phyloP scores from a whole-genome alignment of 2,888 invertebrate genomes.

The Ectemnius lituratus region DNA sequence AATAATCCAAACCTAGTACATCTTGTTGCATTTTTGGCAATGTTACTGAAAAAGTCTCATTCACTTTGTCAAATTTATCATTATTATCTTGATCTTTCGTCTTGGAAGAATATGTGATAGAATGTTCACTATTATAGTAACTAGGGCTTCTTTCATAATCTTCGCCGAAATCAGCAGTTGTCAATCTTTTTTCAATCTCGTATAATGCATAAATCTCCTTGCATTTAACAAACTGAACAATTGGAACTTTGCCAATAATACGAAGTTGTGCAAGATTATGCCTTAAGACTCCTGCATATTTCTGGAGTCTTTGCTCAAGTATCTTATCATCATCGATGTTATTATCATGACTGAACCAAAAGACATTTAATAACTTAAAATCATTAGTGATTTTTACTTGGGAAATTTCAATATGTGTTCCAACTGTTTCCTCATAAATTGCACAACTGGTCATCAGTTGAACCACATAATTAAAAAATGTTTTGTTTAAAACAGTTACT shows the following conservation, averaged over 20 bases:
- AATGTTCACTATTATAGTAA: background rate
- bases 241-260: constrained; percentile 88
- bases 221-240: constrained; percentile 86
- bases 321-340: background rate
- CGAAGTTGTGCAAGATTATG: constrained; percentile 86
- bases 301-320: constrained; percentile 79
- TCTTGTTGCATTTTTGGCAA: constrained; percentile 86
- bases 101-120: constrained; percentile 6
- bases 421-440: constrained; percentile 80
- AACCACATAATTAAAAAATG: constrained; percentile 90
- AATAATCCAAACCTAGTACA: constrained; percentile 85
- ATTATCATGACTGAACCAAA: constrained; percentile 80
- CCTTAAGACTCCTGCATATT: constrained; percentile 81
- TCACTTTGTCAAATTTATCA: constrained; percentile 21
- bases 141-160: constrained; percentile 79
- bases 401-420: constrained; percentile 86
- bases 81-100: constrained; percentile 16
- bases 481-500: constrained; percentile 85
- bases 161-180: constrained; percentile 84
- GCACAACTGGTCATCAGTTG: constrained; percentile 88
- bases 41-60: constrained; percentile 74
- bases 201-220: constrained; percentile 79
- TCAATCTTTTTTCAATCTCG: constrained; percentile 82
- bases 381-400: constrained; percentile 84
- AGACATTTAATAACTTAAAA: constrained; percentile 84